Evolutionary conservation across 2,113 vertebrate genomes (phyloP).

Genomic region (Hemiprocne comata): DNA sequence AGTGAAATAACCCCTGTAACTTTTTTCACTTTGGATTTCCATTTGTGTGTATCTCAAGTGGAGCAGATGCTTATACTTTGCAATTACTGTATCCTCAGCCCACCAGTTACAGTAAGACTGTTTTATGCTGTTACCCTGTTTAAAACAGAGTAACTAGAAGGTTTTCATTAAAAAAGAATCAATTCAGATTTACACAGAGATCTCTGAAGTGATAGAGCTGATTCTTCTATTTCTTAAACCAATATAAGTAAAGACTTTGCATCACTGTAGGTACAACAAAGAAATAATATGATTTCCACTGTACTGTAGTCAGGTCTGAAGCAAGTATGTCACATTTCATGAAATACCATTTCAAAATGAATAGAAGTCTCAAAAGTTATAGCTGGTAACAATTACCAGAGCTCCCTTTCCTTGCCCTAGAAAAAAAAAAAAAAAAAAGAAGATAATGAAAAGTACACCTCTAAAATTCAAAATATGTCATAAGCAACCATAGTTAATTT

Average conservation of each 20-base stretch:
- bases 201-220: background rate
- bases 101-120: background rate
- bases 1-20: background rate
- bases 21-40: background rate
- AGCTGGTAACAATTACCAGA: background rate
- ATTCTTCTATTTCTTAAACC: background rate
- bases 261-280: background rate
- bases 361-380: background rate
- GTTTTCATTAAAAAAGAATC: background rate
- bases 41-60: background rate
- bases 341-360: background rate
- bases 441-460: background rate
- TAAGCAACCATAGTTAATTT: background rate
- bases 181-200: background rate
- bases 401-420: background rate
- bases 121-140: background rate
- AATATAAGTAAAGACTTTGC: background rate
- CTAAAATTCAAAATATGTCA: background rate
- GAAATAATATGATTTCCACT: background rate
- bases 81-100: background rate
- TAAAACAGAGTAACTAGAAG: background rate
- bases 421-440: background rate
- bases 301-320: background rate
- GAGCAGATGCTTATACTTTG: background rate
- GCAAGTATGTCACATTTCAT: background rate